phyloP scores from a whole-genome alignment of 2,113 vertebrate genomes.

The Thomomys bottae region DNA sequence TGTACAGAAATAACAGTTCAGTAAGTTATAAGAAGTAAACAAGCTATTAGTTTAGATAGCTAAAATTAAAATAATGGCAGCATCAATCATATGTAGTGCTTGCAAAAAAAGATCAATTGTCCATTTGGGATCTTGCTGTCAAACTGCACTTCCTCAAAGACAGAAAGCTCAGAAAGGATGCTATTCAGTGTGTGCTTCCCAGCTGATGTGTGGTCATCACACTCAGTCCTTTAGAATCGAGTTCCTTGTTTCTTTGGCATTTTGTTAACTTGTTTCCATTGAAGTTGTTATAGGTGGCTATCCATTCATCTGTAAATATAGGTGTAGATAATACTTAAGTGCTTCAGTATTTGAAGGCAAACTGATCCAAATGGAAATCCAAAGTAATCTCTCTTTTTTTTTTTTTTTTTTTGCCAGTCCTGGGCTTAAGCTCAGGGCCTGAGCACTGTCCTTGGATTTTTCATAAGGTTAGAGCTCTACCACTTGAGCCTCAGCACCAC shows the following conservation, averaged over 20 bases:
- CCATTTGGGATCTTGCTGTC: constrained; percentile 19
- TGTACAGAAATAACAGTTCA: background rate
- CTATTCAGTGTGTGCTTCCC: background rate
- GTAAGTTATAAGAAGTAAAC: background rate
- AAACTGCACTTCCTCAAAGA: background rate
- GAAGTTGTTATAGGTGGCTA: background rate
- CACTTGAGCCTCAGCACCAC: no score
- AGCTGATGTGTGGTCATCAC: background rate
- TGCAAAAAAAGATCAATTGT: constrained; percentile 35
- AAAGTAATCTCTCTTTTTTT: background rate
- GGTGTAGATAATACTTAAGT: background rate
- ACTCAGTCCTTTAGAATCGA: no score
- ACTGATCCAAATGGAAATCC: background rate
- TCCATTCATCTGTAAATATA: background rate
- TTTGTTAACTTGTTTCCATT: background rate
- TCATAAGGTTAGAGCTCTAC: no score
- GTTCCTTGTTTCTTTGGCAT: background rate
- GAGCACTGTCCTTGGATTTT: no score
- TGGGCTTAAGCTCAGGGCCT: no score
- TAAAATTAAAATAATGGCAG: background rate
- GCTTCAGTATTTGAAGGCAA: constrained; percentile 11
- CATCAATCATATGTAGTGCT: constrained; percentile 53
- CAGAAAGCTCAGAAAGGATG: background rate
- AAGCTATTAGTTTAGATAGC: background rate
- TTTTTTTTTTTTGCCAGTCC: no score